These are phyloP conservation scores for Trachelus troglodyta DNA, from an alignment of 2,888 invertebrate genomes.

Conservation along the genomic window DNA sequence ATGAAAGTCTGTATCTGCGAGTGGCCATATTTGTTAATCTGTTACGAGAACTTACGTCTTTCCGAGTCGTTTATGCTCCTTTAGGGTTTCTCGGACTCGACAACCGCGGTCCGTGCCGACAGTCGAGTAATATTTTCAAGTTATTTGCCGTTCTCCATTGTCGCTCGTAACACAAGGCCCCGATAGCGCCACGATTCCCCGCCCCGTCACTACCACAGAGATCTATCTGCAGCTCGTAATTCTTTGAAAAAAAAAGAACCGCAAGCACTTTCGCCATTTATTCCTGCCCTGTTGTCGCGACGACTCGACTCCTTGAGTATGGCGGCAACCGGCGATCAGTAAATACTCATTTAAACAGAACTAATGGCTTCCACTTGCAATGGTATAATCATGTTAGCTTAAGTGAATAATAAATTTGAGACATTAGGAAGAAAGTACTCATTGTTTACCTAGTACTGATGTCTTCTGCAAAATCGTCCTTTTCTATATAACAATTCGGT, in stretches of 20 bases:
- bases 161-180: not conserved
- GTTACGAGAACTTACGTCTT: not conserved
- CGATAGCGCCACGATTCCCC: not conserved
- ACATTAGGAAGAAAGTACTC: not conserved
- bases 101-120: not conserved
- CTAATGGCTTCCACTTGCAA: not conserved
- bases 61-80: not conserved
- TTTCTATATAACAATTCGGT: not conserved
- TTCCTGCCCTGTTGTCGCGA: not conserved
- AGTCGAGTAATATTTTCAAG: conserved; percentile 9
- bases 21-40: not conserved
- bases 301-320: not conserved
- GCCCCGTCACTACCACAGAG: not conserved
- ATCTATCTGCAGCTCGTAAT: not conserved
- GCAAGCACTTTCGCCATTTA: conserved; percentile 15
- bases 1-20: not conserved
- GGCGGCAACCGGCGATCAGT: not conserved
- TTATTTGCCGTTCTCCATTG: conserved; percentile 15
- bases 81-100: not conserved
- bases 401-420: not conserved
- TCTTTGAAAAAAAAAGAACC: conserved; percentile 4
- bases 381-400: not conserved
- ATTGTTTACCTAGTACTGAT: not conserved
- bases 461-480: not conserved
- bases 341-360: not conserved